These are phyloP conservation scores for Stenurella melanura DNA, from an alignment of 2,888 invertebrate species.

Conservation along the genomic window DNA sequence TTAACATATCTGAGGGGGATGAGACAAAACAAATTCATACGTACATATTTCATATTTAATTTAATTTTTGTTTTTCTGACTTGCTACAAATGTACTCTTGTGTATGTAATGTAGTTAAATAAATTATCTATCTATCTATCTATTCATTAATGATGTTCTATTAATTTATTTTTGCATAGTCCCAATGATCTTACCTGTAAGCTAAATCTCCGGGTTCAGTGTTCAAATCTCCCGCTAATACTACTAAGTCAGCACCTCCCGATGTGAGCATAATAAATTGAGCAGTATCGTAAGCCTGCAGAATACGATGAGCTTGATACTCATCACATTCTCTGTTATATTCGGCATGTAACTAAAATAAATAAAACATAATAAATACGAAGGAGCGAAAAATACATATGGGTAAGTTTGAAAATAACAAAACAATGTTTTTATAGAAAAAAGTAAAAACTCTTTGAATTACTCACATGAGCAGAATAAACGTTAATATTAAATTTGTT, in stretches of 20 bases:
- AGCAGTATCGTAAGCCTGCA: conserved; percentile 95
- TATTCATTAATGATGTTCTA: neutral
- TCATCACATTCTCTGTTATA: conserved; percentile 90
- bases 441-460: neutral
- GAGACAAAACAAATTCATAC: no score
- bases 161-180: neutral
- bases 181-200: conserved; percentile 74
- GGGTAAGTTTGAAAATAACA: neutral
- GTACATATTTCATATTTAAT: no score
- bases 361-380: neutral
- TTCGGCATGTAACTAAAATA: conserved; percentile 92
- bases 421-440: neutral
- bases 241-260: conserved; percentile 84
- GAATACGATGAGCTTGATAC: conserved; percentile 92
- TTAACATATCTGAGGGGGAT: no score
- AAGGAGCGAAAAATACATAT: no score
- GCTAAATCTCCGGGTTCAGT: conserved; percentile 91
- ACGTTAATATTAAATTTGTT: conserved; percentile 85
- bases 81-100: no score
- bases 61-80: no score
- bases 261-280: conserved; percentile 94
- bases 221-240: conserved; percentile 97
- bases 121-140: no score
- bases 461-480: conserved; percentile 94
- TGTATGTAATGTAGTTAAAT: no score